phyloP scores from a whole-genome alignment of 2,888 invertebrate genomes.

The Himalopsyche japonica region DNA sequence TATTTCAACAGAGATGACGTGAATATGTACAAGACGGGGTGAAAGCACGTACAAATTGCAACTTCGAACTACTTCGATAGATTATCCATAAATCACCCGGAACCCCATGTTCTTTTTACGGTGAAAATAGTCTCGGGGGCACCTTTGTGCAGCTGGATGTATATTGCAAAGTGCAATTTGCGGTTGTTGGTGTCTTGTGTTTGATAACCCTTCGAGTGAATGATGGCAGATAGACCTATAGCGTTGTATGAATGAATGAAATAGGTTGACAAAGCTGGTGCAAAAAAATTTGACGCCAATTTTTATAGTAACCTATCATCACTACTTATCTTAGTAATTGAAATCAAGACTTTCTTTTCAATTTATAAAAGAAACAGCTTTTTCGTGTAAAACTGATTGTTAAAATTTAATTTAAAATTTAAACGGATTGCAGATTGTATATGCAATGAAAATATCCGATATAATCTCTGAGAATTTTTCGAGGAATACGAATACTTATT shows the following conservation, averaged over 20 bases:
- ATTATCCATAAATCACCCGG: conserved; percentile 7
- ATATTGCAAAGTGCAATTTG: not conserved
- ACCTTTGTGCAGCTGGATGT: not conserved
- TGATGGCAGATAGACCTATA: not conserved
- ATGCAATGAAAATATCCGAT: too few relatives aligned
- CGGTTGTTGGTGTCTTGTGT: not conserved
- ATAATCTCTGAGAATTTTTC: too few relatives aligned
- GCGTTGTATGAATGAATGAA: not conserved
- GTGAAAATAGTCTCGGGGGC: not conserved
- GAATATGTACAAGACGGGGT: not conserved
- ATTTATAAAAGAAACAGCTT: too few relatives aligned
- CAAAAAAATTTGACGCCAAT: too few relatives aligned
- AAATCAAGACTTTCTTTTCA: too few relatives aligned
- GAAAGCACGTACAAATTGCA: not conserved
- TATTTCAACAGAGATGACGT: not conserved
- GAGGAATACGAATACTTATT: too few relatives aligned
- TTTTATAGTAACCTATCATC: too few relatives aligned
- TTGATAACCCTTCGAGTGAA: not conserved
- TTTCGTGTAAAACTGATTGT: too few relatives aligned
- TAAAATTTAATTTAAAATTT: too few relatives aligned
- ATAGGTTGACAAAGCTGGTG: too few relatives aligned
- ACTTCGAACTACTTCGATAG: not conserved
- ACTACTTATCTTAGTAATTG: too few relatives aligned
- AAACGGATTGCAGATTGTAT: too few relatives aligned
- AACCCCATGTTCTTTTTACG: not conserved